phyloP scores from a whole-genome alignment of 2,797 vertebrate species.

The Synanceia verrucosa region DNA sequence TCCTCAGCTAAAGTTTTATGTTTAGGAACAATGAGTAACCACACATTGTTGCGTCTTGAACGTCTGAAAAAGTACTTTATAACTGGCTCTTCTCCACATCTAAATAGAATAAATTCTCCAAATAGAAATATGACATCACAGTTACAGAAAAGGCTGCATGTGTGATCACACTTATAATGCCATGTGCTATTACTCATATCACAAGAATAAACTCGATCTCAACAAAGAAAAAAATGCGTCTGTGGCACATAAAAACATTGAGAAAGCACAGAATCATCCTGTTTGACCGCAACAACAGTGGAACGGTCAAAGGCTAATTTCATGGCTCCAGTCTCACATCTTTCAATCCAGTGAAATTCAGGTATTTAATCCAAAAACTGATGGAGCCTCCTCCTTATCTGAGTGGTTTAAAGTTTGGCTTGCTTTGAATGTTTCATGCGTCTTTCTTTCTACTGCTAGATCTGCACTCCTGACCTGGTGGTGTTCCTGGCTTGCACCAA shows the following conservation, averaged over 20 bases:
- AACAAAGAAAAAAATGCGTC: background rate
- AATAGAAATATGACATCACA: constrained; percentile 23
- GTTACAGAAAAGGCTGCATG: background rate
- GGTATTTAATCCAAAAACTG: background rate
- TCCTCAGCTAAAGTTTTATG: background rate
- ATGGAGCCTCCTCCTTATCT: background rate
- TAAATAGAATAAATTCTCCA: too few relatives aligned
- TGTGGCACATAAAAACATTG: background rate
- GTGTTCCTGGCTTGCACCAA: constrained; percentile 95
- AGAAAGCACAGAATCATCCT: background rate
- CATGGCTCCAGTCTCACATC: background rate
- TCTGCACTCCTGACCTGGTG: constrained; percentile 97
- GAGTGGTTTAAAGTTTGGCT: background rate
- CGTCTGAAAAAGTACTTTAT: background rate
- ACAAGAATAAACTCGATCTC: background rate
- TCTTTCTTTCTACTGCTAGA: constrained; percentile 75
- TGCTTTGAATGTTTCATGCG: background rate
- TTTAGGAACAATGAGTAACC: background rate
- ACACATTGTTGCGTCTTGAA: background rate
- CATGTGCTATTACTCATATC: background rate
- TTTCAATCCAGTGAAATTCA: constrained; percentile 13
- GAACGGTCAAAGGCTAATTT: background rate
- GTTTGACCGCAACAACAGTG: background rate
- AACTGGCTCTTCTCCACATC: background rate
- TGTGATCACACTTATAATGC: constrained; percentile 23